Conservation (phyloP, 1,140 invertebrate species). For the Mycetomoellerius zeteki region DNA sequence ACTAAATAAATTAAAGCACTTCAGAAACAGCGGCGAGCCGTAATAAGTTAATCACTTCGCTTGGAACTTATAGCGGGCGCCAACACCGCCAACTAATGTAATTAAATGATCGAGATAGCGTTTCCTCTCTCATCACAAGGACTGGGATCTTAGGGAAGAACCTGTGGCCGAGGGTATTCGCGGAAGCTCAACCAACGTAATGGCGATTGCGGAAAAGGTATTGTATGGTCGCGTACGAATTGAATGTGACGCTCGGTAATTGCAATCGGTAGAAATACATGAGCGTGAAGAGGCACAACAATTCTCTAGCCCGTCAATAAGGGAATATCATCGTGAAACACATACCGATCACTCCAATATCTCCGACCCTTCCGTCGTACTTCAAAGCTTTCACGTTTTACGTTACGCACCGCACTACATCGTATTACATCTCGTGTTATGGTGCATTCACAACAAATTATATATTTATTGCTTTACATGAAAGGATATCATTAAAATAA, state of each 20-base stretch:
- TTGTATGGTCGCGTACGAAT: constrained; percentile 11
- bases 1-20: constrained; percentile 76
- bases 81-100: constrained; percentile 66
- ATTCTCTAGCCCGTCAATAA: constrained; percentile 62
- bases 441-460: constrained; percentile 59
- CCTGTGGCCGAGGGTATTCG: constrained; percentile 11
- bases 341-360: constrained; percentile 75
- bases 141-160: neutral
- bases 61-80: constrained; percentile 55
- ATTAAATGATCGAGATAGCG: constrained; percentile 66
- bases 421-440: constrained; percentile 71
- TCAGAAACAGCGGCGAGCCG: constrained; percentile 73
- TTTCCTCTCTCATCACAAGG: neutral
- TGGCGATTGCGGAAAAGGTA: constrained; percentile 12
- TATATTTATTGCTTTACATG: neutral
- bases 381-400: constrained; percentile 75
- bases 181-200: neutral
- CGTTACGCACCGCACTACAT: constrained; percentile 67
- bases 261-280: constrained; percentile 33
- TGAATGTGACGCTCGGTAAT: constrained; percentile 18
- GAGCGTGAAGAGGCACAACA: constrained; percentile 54
- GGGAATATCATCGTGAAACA: constrained; percentile 60
- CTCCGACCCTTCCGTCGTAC: constrained; percentile 67
- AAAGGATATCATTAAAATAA: neutral
- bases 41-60: constrained; percentile 74